Conservation (phyloP, 1,140 invertebrate species). For the Halesus radiatus region DNA sequence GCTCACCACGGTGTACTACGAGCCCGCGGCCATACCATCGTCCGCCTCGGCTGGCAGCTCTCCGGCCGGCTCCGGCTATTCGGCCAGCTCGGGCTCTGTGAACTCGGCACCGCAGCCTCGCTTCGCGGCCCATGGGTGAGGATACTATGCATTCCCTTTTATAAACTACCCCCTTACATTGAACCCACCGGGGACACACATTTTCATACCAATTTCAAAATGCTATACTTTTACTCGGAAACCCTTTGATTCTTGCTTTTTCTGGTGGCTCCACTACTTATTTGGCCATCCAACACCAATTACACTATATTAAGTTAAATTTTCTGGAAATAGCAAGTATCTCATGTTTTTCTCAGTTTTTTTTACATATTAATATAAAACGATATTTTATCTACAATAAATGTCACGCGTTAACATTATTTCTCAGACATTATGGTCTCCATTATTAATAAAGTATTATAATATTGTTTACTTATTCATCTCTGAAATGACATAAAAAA, state of each 20-base stretch:
- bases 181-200: background rate
- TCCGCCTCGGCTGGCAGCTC: constrained; percentile 68
- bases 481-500: no score
- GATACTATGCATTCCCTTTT: background rate
- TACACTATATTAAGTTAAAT: no score
- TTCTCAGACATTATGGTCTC: no score
- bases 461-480: no score
- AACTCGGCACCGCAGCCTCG: constrained; percentile 66
- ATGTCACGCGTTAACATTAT: no score
- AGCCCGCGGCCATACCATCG: constrained; percentile 82
- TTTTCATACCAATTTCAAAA: background rate
- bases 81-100: constrained; percentile 74
- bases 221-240: no score
- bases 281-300: background rate
- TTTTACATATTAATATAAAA: no score
- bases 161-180: background rate
- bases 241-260: no score
- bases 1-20: constrained; percentile 93
- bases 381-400: no score
- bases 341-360: background rate
- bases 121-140: constrained; percentile 60
- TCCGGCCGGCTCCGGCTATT: constrained; percentile 72
- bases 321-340: background rate
- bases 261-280: background rate
- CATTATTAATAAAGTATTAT: no score